phyloP scores from a whole-genome alignment of 2,797 vertebrate genomes.

The Podarcis siculus region DNA sequence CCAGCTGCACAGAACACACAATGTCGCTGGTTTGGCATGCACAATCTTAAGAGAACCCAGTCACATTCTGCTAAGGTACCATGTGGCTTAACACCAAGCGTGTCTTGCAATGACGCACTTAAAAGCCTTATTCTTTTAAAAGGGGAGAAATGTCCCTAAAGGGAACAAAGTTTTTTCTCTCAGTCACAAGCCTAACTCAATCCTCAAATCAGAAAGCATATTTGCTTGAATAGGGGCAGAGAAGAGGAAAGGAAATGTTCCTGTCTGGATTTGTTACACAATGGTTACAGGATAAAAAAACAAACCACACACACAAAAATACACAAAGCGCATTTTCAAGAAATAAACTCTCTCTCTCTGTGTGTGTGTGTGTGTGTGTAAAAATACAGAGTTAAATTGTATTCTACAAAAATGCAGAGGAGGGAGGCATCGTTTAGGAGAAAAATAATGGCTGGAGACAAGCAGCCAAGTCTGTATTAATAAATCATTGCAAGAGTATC shows the following conservation, averaged over 20 bases:
- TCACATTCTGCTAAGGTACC: not conserved
- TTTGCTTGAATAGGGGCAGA: not conserved
- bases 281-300: not conserved
- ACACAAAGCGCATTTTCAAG: not conserved
- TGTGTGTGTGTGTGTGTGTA: not conserved
- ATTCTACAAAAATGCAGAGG: slow-evolving; percentile 51
- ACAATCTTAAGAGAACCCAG: not conserved
- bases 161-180: not conserved
- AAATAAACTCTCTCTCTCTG: not conserved
- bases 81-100: not conserved
- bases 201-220: slow-evolving; percentile 53
- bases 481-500: slow-evolving; percentile 48
- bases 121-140: slow-evolving; percentile 18
- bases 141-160: not conserved
- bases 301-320: not conserved
- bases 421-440: slow-evolving; percentile 43
- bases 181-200: slow-evolving; percentile 34
- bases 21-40: no score
- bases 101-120: not conserved
- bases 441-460: slow-evolving; percentile 58
- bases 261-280: slow-evolving; percentile 48
- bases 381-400: slow-evolving; percentile 46
- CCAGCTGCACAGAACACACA: not conserved
- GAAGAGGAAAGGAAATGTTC: slow-evolving; percentile 6
- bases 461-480: slow-evolving; percentile 32